Evolutionary conservation across 1,140 invertebrate species (phyloP).

Genomic region (Drosophila aff.): DNA sequence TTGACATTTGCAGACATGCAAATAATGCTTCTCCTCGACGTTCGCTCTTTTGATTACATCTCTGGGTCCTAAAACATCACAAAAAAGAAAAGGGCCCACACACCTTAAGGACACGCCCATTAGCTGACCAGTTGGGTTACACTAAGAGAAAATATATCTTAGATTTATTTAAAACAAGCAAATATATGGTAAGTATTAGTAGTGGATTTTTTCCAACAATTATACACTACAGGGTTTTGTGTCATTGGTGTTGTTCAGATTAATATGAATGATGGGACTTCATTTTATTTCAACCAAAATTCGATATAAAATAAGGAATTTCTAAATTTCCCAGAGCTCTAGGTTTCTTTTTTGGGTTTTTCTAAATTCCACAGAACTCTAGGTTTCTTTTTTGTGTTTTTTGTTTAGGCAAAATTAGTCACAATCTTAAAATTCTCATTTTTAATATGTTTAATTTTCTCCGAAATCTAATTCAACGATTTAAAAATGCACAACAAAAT

Average conservation of each 20-base stretch:
- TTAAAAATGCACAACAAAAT: background rate
- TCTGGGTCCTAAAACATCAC: conserved; percentile 7
- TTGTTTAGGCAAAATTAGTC: background rate
- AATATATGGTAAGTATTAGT: no score
- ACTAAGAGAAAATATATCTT: conserved; percentile 7
- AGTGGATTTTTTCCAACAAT: no score
- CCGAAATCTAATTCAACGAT: background rate
- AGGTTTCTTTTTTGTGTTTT: background rate
- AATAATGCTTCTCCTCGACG: conserved; percentile 2
- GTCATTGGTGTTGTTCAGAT: background rate
- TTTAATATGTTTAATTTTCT: background rate
- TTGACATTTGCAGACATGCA: conserved; percentile 46
- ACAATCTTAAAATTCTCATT: background rate
- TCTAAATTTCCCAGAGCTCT: background rate
- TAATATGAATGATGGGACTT: no score
- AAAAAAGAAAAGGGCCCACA: background rate
- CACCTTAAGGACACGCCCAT: conserved; percentile 26
- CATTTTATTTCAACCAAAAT: background rate
- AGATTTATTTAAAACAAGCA: no score
- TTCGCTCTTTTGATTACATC: conserved; percentile 44
- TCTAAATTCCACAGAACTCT: background rate
- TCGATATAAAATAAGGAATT: background rate
- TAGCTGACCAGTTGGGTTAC: conserved; percentile 1
- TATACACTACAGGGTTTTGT: no score
- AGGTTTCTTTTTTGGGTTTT: background rate